phyloP scores from a whole-genome alignment of 2,113 vertebrate genomes.

The Trochalopteron elliotii region DNA sequence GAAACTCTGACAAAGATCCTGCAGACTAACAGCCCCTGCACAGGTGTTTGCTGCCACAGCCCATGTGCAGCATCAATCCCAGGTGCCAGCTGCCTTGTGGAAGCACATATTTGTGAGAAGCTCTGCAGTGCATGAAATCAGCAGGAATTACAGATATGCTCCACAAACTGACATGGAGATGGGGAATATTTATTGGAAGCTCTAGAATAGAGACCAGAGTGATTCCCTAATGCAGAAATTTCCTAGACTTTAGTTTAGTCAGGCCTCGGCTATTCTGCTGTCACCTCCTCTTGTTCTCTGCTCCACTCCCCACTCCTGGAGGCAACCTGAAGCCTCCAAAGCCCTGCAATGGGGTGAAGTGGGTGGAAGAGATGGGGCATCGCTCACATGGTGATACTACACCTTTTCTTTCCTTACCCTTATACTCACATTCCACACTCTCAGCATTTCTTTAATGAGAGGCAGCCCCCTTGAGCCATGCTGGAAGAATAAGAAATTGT shows the following conservation, averaged over 20 bases:
- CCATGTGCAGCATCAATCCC: neutral
- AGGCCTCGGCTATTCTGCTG: neutral
- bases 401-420: neutral
- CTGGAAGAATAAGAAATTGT: neutral
- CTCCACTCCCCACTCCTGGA: accelerated
- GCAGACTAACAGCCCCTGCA: neutral
- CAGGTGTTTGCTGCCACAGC: neutral
- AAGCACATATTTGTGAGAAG: neutral
- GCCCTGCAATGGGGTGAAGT: accelerated
- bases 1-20: neutral
- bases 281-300: neutral
- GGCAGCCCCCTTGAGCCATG: neutral
- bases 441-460: neutral
- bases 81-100: neutral
- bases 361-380: neutral
- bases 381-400: accelerated
- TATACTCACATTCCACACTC: neutral
- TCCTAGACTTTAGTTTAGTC: neutral
- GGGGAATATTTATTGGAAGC: neutral
- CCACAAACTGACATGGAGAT: neutral
- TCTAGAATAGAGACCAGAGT: neutral
- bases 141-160: neutral
- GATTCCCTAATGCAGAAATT: neutral
- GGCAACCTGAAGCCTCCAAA: neutral
- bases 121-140: neutral